Evolutionary conservation across 2,888 invertebrate species (phyloP), one percentile per base, ranked within the genome.

Genomic region (Tupiocoris notatus): DNA sequence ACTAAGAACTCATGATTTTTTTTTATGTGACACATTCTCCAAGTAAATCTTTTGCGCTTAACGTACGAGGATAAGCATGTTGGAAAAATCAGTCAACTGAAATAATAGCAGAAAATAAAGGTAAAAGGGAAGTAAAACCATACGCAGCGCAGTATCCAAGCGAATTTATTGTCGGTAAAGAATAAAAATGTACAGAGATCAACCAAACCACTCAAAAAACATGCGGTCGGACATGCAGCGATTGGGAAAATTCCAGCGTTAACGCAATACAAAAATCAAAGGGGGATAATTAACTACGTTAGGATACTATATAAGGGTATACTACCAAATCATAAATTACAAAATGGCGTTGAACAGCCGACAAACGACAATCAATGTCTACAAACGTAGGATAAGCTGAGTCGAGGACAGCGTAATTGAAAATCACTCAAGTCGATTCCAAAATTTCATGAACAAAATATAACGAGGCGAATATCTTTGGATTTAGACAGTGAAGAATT

Each of bases 101-200:
- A n/a, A n/a, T n/a, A n/a, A n/a, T n/a, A n/a, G n/a, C n/a, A n/a
- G n/a, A n/a, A n/a, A n/a, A n/a, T n/a, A n/a, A n/a, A n/a, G n/a
- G n/a, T n/a, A n/a, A 39, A 12, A 39, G 39, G 39, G 12, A 39
- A 39, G 39, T 39, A 39, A 39, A 39, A 39, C 39, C 39, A 70
- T 58, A 70, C 70, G 59, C 70, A 58, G 23, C 18, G 16, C 59
- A 24, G 22, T 59, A 39, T 59, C 21, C 7, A 73, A 73, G 63
- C 63, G 62, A n/a, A 62, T 73, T 73, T 73, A 73, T 73, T 73
- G 73, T 63, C 62, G 62, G 59, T 59, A 6, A n/a, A 70, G 21
- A 24, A 73, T 39, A 25, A 62, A 73, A 73, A 63, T 62, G 39
- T 63, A 63, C 61, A 73, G 73, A 73, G 73, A 73, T 73, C 73